Conservation (phyloP, 2,113 vertebrate species). For the Tupaia tana region DNA sequence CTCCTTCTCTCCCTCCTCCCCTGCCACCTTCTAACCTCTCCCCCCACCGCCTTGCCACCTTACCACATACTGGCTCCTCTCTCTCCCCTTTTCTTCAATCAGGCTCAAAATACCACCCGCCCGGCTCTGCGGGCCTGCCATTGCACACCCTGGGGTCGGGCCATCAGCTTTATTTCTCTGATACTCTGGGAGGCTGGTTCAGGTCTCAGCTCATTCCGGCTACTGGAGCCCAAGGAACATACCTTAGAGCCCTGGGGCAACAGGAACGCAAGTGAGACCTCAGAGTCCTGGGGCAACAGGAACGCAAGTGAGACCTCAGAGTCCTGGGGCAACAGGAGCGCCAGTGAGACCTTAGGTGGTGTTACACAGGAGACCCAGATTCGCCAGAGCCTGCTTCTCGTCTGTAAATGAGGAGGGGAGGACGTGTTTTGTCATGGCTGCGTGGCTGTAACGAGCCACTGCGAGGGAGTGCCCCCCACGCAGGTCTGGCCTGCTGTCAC, state of each 20-base stretch:
- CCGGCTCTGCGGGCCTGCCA: background rate
- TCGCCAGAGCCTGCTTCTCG: accelerated
- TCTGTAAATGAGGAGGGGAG: background rate
- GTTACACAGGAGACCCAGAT: accelerated
- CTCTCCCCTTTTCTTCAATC: background rate
- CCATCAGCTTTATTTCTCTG: background rate
- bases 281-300: background rate
- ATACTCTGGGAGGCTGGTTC: background rate
- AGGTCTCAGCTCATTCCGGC: background rate
- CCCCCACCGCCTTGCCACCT: background rate
- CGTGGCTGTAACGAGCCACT: accelerated
- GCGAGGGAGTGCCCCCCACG: accelerated
- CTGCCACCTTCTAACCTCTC: too few relatives aligned
- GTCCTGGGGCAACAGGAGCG: background rate
- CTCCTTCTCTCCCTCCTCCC: too few relatives aligned
- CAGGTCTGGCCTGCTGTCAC: accelerated
- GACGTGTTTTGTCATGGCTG: accelerated
- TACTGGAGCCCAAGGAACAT: background rate
- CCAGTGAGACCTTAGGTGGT: background rate
- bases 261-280: background rate
- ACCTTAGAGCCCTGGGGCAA: too few relatives aligned
- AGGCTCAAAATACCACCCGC: background rate
- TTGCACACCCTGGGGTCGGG: background rate
- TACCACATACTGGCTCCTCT: accelerated
- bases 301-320: too few relatives aligned